Conservation (phyloP, 2,113 vertebrate genomes). For the Tyrannus savana region DNA sequence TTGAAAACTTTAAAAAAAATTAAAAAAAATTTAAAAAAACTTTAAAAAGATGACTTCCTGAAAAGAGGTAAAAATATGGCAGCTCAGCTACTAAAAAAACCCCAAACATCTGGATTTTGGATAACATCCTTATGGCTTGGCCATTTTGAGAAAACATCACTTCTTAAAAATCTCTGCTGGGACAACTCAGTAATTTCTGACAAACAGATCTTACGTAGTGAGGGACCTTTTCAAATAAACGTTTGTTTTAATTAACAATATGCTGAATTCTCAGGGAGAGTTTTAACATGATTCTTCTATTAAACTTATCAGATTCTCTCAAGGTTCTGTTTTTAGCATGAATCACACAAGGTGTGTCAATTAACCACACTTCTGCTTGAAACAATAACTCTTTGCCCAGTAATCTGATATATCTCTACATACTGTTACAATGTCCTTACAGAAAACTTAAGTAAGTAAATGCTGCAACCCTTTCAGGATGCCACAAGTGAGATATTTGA, state of each 20-base stretch:
- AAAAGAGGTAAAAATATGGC: background rate
- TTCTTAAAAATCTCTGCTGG: background rate
- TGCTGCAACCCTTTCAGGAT: background rate
- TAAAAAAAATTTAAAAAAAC: too few relatives aligned
- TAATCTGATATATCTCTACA: background rate
- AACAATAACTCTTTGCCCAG: background rate
- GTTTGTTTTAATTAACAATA: background rate
- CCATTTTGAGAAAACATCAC: background rate
- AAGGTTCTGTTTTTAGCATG: background rate
- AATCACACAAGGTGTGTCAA: background rate
- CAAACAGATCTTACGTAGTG: background rate
- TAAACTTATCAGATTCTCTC: background rate
- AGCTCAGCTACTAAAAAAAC: background rate
- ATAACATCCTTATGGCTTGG: background rate
- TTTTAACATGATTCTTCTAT: background rate
- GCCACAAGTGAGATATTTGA: background rate
- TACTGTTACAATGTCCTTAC: background rate
- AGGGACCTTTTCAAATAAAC: background rate
- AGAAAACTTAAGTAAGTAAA: background rate
- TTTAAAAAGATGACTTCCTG: background rate
- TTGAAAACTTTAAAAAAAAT: too few relatives aligned
- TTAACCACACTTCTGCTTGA: background rate
- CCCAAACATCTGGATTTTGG: background rate
- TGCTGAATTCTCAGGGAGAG: background rate
- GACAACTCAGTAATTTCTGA: background rate